Conservation (phyloP, 1,140 invertebrate genomes). For the Heterodera carotae region DNA sequence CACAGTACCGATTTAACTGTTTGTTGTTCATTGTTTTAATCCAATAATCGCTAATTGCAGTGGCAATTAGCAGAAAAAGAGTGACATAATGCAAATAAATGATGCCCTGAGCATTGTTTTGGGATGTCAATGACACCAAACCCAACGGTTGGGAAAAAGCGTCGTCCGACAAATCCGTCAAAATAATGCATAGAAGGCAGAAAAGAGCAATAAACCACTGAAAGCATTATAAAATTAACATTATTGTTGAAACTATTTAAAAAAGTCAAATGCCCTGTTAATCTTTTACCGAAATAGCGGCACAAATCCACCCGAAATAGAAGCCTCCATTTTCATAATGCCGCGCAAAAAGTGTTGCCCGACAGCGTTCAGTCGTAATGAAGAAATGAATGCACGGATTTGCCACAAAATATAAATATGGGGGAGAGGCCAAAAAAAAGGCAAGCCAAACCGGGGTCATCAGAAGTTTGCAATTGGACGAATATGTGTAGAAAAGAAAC, state of each 20-base stretch:
- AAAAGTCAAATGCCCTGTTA: background rate
- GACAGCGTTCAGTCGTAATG: conserved; percentile 9
- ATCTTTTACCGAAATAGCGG: conserved; percentile 4
- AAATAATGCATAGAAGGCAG: background rate
- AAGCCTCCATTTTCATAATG: conserved; percentile 19
- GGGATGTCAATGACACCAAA: background rate
- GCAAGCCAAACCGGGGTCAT: conserved; percentile 21
- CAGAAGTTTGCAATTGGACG: background rate
- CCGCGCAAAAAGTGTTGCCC: conserved; percentile 13
- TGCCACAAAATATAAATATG: conserved; percentile 16
- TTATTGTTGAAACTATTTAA: background rate
- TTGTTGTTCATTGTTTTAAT: conserved; percentile 10
- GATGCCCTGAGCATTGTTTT: conserved; percentile 1
- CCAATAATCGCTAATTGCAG: conserved; percentile 15
- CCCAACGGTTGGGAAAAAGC: background rate
- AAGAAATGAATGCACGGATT: conserved; percentile 16
- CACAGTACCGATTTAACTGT: background rate
- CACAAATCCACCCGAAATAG: background rate
- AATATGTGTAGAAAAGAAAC: background rate
- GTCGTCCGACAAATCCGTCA: background rate
- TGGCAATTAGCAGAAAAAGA: conserved; percentile 6
- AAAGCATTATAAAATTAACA: background rate
- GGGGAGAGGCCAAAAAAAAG: conserved; percentile 2
- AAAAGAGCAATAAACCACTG: conserved; percentile 8
- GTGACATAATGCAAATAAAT: background rate